Conservation (phyloP, 2,797 vertebrate species). For the Thripadectes ignobilis region DNA sequence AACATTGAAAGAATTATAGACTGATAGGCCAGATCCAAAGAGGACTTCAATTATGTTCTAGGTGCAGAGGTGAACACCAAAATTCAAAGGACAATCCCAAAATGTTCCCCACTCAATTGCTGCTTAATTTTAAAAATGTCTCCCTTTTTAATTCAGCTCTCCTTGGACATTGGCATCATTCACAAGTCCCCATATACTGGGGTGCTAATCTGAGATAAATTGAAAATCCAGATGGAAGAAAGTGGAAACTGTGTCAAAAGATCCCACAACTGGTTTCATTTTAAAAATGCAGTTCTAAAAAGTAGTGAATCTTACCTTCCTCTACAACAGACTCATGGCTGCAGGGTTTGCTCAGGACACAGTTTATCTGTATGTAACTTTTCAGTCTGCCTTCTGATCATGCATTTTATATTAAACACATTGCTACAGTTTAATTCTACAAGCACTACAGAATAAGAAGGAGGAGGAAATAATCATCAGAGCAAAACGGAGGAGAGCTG, state of each 20-base stretch:
- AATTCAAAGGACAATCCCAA: background rate
- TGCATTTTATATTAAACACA: background rate
- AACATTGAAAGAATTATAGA: constrained; percentile 35
- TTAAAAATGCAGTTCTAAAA: background rate
- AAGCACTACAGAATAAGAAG: background rate
- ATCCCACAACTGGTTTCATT: background rate
- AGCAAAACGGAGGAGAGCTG: background rate
- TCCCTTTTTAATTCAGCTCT: background rate
- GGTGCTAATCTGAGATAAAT: background rate
- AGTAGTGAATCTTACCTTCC: background rate
- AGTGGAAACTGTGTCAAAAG: background rate
- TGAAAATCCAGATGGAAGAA: background rate
- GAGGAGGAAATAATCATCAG: background rate
- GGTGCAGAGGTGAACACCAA: background rate
- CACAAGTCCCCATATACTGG: background rate
- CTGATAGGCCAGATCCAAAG: constrained; percentile 64
- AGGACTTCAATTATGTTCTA: background rate
- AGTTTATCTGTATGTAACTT: background rate
- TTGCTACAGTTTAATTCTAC: background rate
- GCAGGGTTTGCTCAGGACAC: background rate
- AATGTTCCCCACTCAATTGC: background rate
- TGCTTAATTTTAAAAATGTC: background rate
- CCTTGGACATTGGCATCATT: background rate
- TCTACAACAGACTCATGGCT: background rate
- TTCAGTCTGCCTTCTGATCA: background rate